phyloP scores from a whole-genome alignment of 2,888 invertebrate species.

The Resseliella maxima region DNA sequence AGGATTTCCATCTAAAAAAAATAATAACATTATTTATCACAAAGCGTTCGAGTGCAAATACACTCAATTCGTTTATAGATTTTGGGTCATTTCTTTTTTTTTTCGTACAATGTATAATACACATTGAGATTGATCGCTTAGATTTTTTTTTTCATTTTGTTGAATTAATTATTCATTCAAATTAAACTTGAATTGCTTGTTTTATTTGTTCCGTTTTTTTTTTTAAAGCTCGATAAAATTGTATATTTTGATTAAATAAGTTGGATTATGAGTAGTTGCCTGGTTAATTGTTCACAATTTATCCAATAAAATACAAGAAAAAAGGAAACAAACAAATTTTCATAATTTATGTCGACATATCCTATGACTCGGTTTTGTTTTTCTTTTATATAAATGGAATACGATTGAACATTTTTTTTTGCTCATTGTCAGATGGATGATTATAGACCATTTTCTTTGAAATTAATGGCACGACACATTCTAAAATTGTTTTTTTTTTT shows the following conservation, averaged over 20 bases:
- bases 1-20: background rate
- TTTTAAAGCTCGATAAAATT: too few species aligned
- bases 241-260: too few species aligned
- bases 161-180: too few species aligned
- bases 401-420: background rate
- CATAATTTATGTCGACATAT: background rate
- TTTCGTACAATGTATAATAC: background rate
- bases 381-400: background rate
- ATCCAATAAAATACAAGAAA: background rate
- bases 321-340: background rate
- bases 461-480: constrained; percentile 14
- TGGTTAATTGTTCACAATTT: background rate
- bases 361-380: background rate
- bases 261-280: too few species aligned
- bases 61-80: constrained; percentile 7
- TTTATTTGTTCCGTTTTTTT: background rate
- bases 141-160: too few species aligned
- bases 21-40: background rate
- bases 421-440: background rate
- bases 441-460: background rate
- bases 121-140: background rate
- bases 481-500: too few species aligned
- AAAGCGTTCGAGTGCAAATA: constrained; percentile 24
- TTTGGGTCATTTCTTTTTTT: background rate
- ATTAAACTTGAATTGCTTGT: background rate